phyloP scores from a whole-genome alignment of 2,797 vertebrate species.

The Peromyscus aztecus region DNA sequence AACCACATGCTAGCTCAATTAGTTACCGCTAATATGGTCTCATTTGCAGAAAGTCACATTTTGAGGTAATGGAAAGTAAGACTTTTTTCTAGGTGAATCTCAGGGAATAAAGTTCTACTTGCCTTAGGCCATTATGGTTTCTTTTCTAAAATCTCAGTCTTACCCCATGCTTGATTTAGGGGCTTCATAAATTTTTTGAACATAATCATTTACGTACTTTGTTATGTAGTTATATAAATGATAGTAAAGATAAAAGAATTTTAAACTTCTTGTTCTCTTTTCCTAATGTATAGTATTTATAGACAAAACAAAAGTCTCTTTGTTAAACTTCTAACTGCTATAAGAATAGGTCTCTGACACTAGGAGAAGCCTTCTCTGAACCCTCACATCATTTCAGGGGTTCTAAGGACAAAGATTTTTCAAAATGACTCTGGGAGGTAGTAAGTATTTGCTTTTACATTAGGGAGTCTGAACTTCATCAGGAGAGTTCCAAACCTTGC shows the following conservation, averaged over 20 bases:
- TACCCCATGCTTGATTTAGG: neutral
- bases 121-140: neutral
- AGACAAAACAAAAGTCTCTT: neutral
- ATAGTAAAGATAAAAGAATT: neutral
- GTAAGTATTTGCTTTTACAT: neutral
- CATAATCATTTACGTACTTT: constrained; percentile 3
- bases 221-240: neutral
- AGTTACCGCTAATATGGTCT: neutral
- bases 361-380: neutral
- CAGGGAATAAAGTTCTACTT: neutral
- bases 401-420: neutral
- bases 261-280: neutral
- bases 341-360: neutral
- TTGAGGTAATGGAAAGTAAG: neutral
- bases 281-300: neutral
- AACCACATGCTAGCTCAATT: neutral
- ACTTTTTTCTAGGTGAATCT: neutral
- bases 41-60: neutral
- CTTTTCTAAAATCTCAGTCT: neutral
- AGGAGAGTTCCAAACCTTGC: neutral
- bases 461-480: neutral
- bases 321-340: neutral
- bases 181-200: neutral
- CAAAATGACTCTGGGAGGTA: neutral
- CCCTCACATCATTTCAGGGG: neutral